A percentile compares a stretch with the other conserved stretches of the same genome.
These are phyloP conservation scores for Semicossyphus pulcher DNA, from an alignment of 2,113 vertebrate genomes.

Conservation along the genomic window DNA sequence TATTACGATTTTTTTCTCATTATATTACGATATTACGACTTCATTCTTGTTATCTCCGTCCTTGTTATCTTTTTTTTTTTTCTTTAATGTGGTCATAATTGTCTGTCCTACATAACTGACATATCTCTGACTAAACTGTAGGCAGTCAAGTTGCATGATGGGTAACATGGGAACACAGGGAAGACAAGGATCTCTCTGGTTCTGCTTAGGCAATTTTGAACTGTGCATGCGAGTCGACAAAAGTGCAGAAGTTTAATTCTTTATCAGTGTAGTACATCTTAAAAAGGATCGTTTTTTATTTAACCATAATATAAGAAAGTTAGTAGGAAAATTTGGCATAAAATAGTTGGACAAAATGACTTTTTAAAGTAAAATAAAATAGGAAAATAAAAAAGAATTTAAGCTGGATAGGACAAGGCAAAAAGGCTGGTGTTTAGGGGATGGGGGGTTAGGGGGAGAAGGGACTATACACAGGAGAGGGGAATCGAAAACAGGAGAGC, in stretches of 20 bases:
- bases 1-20: too few species aligned
- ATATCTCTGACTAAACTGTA: background rate
- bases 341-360: too few species aligned
- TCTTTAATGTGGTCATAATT: too few species aligned
- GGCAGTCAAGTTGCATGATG: background rate
- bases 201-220: background rate
- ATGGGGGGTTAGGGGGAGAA: background rate
- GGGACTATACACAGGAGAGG: too few species aligned
- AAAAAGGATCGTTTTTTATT: too few species aligned
- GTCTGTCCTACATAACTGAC: too few species aligned
- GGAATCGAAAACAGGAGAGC: conserved; percentile 34
- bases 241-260: background rate
- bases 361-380: background rate
- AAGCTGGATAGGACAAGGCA: background rate
- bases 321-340: too few species aligned
- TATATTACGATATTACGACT: too few species aligned
- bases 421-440: background rate
- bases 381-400: background rate
- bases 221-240: background rate
- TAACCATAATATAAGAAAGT: too few species aligned
- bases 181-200: background rate
- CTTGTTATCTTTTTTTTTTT: too few species aligned
- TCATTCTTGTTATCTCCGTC: too few species aligned
- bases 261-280: too few species aligned
- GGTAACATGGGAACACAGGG: background rate